Evolutionary conservation across 2,797 vertebrate genomes (phyloP).

Genomic region (Iguana delicatissima): DNA sequence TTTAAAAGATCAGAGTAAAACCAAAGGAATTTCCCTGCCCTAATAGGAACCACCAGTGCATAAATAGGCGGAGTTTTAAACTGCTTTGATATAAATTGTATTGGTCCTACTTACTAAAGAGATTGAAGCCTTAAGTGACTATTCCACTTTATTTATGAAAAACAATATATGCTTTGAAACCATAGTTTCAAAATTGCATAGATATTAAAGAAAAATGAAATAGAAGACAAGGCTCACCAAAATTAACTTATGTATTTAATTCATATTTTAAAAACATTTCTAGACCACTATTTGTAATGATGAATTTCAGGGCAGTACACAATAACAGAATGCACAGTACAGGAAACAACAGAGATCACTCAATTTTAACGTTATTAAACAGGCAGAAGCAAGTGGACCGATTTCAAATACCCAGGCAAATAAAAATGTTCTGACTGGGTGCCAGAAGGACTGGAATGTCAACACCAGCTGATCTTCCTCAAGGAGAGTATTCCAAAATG

Average conservation of each 20-base stretch:
- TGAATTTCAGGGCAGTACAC: background rate
- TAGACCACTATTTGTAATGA: background rate
- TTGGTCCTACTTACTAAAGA: background rate
- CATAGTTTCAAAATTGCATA: background rate
- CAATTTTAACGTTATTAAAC: background rate
- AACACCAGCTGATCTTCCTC: background rate
- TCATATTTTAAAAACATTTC: background rate
- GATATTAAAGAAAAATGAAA: background rate
- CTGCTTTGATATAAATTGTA: background rate
- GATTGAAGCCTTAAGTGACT: background rate
- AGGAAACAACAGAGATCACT: background rate
- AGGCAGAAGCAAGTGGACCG: background rate
- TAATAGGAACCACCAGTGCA: too few species aligned
- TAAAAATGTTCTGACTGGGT: background rate
- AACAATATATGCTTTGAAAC: background rate
- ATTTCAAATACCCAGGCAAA: too few species aligned
- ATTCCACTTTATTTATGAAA: background rate
- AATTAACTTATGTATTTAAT: background rate
- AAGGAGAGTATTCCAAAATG: background rate
- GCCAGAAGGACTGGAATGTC: background rate
- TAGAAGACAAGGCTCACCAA: too few species aligned
- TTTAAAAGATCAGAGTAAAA: too few species aligned
- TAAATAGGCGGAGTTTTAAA: too few species aligned
- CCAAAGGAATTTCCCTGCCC: too few species aligned
- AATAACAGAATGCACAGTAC: background rate